phyloP scores from a whole-genome alignment of 2,888 invertebrate species.

The Ametastegia equiseti region DNA sequence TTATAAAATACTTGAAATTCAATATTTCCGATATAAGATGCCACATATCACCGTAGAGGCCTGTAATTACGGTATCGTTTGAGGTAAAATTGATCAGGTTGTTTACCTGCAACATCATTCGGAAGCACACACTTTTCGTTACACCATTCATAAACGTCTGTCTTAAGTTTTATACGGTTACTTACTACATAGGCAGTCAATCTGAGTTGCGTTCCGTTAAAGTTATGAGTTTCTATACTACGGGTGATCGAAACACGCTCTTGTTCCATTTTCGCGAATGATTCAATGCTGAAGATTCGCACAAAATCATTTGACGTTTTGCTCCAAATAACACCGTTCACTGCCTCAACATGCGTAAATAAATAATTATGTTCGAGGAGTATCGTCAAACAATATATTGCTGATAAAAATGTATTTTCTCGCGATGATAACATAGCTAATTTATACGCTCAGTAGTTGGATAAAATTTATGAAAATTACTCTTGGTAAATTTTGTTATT shows the following conservation, averaged over 20 bases:
- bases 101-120: background rate
- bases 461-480: no score
- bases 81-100: background rate
- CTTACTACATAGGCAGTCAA: background rate
- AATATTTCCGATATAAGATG: background rate
- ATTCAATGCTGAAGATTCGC: background rate
- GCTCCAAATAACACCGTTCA: background rate
- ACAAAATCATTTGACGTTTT: background rate
- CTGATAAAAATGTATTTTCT: background rate
- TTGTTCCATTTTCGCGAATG: no score
- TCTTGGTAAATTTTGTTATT: no score
- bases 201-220: slow-evolving; percentile 33
- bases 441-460: no score
- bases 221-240: no score
- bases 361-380: background rate
- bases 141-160: background rate
- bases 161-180: no score
- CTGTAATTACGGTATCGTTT: background rate
- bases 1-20: slow-evolving; percentile 1
- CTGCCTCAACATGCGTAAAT: background rate
- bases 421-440: no score
- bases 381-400: background rate
- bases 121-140: no score
- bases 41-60: background rate
- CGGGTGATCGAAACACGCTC: no score